Evolutionary conservation across 2,797 vertebrate species (phyloP).

Genomic region (Chloroceryle inda): DNA sequence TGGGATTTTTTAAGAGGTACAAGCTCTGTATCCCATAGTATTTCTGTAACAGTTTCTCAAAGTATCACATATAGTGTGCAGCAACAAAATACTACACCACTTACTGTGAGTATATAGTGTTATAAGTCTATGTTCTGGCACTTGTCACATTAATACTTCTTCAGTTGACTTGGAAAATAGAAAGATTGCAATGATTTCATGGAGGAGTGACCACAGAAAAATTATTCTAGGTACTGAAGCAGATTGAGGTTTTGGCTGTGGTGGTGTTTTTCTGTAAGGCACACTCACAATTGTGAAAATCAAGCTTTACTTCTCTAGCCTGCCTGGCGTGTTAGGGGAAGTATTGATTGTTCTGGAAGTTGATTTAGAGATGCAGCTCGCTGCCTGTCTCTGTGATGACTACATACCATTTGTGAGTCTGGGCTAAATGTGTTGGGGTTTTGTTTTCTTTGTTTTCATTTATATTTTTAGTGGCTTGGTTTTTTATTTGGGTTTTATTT

Average conservation of each 20-base stretch:
- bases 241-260: background rate
- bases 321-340: background rate
- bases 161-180: conserved; percentile 16
- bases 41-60: background rate
- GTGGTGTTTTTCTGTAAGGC: background rate
- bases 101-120: background rate
- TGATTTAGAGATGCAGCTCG: conserved; percentile 7
- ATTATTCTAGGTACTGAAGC: background rate
- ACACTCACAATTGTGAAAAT: background rate
- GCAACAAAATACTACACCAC: background rate
- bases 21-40: background rate
- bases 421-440: background rate
- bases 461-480: no score
- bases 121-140: conserved; percentile 45
- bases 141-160: background rate
- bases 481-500: no score
- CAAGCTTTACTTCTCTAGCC: background rate
- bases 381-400: background rate
- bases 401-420: background rate
- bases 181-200: conserved; percentile 30
- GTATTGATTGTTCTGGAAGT: conserved; percentile 15
- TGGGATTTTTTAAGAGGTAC: background rate
- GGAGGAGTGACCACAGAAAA: conserved; percentile 31
- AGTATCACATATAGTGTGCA: background rate
- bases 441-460: background rate